Evolutionary conservation across 2,888 invertebrate genomes (phyloP), one percentile per base, ranked within the genome.

Genomic region (Euplagia quadripunctaria): DNA sequence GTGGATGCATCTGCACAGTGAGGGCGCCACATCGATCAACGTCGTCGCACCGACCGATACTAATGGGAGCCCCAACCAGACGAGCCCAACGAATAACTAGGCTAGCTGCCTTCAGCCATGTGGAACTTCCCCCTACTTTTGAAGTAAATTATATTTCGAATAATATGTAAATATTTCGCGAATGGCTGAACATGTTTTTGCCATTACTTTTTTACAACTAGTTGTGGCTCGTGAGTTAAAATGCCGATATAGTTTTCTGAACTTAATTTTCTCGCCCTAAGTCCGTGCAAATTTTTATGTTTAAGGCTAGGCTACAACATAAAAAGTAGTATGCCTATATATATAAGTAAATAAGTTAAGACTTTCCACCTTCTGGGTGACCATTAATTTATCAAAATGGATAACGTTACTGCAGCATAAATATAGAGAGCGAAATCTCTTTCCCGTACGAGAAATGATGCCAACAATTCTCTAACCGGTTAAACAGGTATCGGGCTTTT

Each of bases 21-120:
- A 83, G 86, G 82, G 82, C 85, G 80, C 75, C 84, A 70, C 92
- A 94, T 94, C 92, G 88, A 92, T 94, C 93, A 93, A 91, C 87
- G 93, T 93, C 93, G 87, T 81, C 82, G 77, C 82, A 79, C 82
- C 83, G 88, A 90, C 87, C 90, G 90, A 89, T 90, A 91, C 91
- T 93, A 93, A 93, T 93, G 89, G 90, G 82, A 73, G 77, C 85
- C 82, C 83, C 87, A 86, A 88, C 89, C 87, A 83, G 63, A 61
- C 68, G 20, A 89, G 85, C 86, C 87, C 83, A 77, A 77, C 79
- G 79, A 80, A 84, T 79, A 83, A 78, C 81, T 81, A 80, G 79
- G 82, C 82, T 78, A 77, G 78, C 79, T 75, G 71, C 73, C 79
- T 81, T 76, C 79, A 83, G 66, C 78, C 79, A 73, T 78, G 72